phyloP scores from a whole-genome alignment of 2,797 vertebrate species.

The Lycodopsis pacificus region DNA sequence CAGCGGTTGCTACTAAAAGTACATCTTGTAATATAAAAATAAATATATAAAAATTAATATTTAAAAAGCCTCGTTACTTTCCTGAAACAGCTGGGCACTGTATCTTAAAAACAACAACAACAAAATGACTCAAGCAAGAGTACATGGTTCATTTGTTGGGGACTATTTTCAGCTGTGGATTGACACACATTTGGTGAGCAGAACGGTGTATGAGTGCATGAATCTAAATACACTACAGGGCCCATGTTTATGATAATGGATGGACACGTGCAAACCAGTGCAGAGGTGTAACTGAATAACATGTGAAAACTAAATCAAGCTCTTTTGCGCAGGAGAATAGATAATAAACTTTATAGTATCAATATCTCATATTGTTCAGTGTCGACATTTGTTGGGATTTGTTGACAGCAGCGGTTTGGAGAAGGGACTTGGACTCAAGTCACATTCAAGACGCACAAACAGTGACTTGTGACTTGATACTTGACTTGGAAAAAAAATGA shows the following conservation, averaged over 20 bases:
- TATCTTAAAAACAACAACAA: too few species aligned
- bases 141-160: not conserved
- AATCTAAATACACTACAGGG: not conserved
- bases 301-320: not conserved
- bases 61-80: not conserved
- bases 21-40: not conserved
- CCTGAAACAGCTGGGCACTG: not conserved
- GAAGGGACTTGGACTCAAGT: too few species aligned
- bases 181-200: not conserved
- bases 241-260: not conserved
- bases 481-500: too few species aligned
- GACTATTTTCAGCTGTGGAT: constrained; percentile 4
- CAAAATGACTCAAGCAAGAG: not conserved
- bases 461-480: too few species aligned
- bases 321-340: not conserved
- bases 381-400: not conserved
- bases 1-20: not conserved
- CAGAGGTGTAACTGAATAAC: not conserved
- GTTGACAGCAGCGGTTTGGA: not conserved
- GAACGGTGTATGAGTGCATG: not conserved
- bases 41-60: not conserved
- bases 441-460: too few species aligned
- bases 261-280: not conserved
- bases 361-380: not conserved
- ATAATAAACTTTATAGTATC: not conserved